These are phyloP conservation scores for Indri indri DNA, from an alignment of 2,113 vertebrate genomes.

Conservation along the genomic window DNA sequence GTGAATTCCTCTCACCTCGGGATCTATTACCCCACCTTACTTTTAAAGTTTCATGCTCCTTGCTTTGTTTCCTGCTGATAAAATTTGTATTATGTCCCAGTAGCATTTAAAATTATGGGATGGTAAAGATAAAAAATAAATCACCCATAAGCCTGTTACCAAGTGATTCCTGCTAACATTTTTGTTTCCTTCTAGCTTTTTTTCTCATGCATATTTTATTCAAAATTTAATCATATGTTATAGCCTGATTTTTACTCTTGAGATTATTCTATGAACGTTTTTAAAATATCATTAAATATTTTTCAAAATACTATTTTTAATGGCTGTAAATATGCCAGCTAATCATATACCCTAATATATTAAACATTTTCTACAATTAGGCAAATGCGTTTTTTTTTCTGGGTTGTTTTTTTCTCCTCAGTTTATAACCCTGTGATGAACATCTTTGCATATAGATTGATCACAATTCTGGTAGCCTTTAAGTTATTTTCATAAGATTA, in stretches of 20 bases:
- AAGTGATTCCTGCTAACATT: neutral
- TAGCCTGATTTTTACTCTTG: neutral
- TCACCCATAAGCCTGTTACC: neutral
- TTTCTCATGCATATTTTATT: neutral
- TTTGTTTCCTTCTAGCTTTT: slow-evolving; percentile 20
- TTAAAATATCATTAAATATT: neutral
- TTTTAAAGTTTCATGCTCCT: neutral
- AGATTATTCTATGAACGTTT: slow-evolving; percentile 8
- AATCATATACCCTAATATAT: neutral
- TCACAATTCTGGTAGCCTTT: neutral
- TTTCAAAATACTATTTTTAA: slow-evolving; percentile 25
- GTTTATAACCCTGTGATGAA: neutral
- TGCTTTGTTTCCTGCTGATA: neutral
- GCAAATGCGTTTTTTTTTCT: neutral
- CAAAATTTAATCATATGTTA: neutral
- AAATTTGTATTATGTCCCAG: neutral
- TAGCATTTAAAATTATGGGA: neutral
- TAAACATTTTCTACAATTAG: neutral
- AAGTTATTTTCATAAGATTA: slow-evolving; percentile 5
- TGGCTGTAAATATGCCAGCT: neutral
- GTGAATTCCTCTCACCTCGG: neutral
- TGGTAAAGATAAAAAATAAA: neutral
- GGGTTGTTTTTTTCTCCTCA: neutral
- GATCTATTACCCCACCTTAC: neutral
- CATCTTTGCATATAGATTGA: neutral